Conservation (phyloP, 2,113 vertebrate species). For the Argyrosomus japonicus region DNA sequence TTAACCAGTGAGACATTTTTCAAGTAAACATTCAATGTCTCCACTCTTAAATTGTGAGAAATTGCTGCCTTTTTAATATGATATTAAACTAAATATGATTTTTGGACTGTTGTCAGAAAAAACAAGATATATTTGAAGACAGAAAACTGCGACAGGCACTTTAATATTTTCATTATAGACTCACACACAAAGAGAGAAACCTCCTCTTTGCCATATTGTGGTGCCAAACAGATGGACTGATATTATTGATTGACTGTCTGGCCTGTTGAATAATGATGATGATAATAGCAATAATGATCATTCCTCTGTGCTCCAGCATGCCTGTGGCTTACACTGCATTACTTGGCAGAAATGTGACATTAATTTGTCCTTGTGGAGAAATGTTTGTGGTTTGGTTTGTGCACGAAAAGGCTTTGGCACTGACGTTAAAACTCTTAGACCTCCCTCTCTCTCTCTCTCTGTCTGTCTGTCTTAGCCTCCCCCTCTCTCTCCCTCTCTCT, state of each 20-base stretch:
- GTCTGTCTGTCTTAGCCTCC: background rate
- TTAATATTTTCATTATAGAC: background rate
- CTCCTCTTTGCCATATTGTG: background rate
- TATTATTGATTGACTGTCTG: constrained; percentile 22
- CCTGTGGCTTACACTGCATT: constrained; percentile 13
- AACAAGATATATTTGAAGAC: background rate
- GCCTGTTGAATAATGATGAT: constrained; percentile 30
- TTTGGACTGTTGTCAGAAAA: no score
- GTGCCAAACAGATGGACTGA: background rate
- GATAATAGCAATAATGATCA: background rate
- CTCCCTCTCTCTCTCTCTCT: constrained; percentile 11
- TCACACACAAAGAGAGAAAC: background rate
- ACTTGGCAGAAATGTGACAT: constrained; percentile 47
- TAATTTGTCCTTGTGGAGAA: constrained; percentile 36
- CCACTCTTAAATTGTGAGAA: no score
- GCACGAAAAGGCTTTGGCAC: constrained; percentile 27
- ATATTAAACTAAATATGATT: no score
- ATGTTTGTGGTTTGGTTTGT: constrained; percentile 52
- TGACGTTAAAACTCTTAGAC: constrained; percentile 22
- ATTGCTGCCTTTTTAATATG: no score
- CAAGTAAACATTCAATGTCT: no score
- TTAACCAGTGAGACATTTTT: no score
- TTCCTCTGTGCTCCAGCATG: constrained; percentile 9
- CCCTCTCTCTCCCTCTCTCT: constrained; percentile 1
- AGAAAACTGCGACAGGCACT: background rate